Evolutionary conservation across 2,888 invertebrate genomes (phyloP).

Genomic region (Imbricaverruca yamaguchii): DNA sequence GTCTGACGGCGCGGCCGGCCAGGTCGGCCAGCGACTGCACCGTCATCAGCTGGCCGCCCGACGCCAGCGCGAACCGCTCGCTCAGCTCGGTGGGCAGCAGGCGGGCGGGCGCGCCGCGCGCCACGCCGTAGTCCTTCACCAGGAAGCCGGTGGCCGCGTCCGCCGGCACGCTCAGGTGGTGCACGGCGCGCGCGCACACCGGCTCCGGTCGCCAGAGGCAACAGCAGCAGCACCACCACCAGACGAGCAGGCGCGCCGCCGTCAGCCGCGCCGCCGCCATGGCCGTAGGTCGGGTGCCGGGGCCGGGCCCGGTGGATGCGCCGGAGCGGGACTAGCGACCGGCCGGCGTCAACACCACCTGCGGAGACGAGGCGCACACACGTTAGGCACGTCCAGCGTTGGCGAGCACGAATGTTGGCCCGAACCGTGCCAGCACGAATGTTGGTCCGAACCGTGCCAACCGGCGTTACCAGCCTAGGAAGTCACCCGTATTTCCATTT

Average conservation of each 20-base stretch:
- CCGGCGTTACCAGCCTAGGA: no score
- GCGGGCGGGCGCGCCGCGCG: neutral
- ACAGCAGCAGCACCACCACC: neutral
- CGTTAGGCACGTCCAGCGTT: no score
- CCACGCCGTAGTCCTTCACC: neutral
- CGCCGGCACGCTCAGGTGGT: neutral
- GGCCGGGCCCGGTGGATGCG: no score
- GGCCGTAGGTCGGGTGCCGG: neutral
- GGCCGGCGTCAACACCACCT: no score
- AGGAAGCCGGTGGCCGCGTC: neutral
- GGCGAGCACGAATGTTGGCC: no score
- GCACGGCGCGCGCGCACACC: neutral
- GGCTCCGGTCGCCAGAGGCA: neutral
- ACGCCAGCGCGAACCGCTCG: slow-evolving; percentile 76
- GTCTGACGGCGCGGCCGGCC: slow-evolving; percentile 69
- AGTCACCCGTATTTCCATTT: no score
- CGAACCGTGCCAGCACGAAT: no score
- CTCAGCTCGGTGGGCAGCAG: slow-evolving; percentile 47
- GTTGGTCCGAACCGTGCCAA: no score
- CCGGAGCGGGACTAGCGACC: no score
- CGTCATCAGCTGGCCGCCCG: slow-evolving; percentile 84
- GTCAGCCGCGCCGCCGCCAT: neutral
- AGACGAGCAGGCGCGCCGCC: neutral
- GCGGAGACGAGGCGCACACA: no score
- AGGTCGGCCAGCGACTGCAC: slow-evolving; percentile 74